phyloP scores from a whole-genome alignment of 2,888 invertebrate species.

The Lucinisca nassula region DNA sequence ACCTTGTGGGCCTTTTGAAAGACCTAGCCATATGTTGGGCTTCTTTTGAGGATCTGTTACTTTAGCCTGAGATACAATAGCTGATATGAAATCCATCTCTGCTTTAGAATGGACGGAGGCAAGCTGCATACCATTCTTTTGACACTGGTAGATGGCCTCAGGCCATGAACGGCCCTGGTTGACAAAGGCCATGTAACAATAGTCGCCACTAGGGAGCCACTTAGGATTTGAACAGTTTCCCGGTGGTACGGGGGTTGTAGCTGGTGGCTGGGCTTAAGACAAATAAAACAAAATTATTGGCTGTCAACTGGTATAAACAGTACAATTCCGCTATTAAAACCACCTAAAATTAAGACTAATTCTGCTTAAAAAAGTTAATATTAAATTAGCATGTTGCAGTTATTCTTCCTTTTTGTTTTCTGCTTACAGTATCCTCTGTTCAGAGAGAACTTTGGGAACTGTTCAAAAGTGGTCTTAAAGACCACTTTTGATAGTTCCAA shows the following conservation, averaged over 20 bases:
- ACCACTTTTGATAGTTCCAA: no score
- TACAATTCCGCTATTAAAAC: no score
- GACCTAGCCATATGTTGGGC: conserved; percentile 74
- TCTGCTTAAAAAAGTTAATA: no score
- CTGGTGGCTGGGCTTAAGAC: conserved; percentile 30
- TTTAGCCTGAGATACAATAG: conserved; percentile 38
- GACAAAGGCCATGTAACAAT: conserved; percentile 71
- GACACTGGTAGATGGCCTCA: conserved; percentile 73
- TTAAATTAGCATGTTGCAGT: no score
- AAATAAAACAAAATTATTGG: no score
- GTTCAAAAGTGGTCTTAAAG: no score
- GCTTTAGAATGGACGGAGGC: conserved; percentile 71
- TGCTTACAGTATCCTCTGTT: no score
- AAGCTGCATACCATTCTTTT: conserved; percentile 69
- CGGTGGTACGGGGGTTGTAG: conserved; percentile 42
- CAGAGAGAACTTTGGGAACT: no score
- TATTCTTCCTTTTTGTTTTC: no score
- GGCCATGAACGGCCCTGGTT: conserved; percentile 74
- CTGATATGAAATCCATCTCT: conserved; percentile 66
- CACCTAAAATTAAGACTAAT: no score
- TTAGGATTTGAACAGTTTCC: conserved; percentile 66
- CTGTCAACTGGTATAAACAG: no score
- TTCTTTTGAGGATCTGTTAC: conserved; percentile 45
- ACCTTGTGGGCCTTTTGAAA: conserved; percentile 69
- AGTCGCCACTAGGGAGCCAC: conserved; percentile 49